These are phyloP conservation scores for Teleogryllus oceanicus DNA, from an alignment of 2,888 invertebrate genomes.

Conservation along the genomic window DNA sequence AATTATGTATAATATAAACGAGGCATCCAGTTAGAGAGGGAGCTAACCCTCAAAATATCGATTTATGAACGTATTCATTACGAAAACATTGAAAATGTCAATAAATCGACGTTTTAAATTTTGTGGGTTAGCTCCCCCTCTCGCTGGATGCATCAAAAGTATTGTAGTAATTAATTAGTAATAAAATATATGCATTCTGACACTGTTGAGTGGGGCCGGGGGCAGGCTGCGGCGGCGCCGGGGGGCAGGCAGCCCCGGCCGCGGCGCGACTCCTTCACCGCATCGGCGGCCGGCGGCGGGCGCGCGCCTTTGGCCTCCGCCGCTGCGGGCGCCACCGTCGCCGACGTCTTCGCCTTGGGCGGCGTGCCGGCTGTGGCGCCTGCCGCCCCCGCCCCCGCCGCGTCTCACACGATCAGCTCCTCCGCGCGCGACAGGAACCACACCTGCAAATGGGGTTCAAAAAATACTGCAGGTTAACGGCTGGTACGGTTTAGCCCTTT, in stretches of 20 bases:
- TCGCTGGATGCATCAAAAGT: too few relatives aligned
- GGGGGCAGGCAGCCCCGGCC: not conserved
- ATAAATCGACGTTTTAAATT: too few relatives aligned
- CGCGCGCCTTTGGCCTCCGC: not conserved
- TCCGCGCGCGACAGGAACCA: constrained; percentile 68
- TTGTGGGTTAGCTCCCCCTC: too few relatives aligned
- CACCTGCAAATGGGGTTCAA: constrained; percentile 61
- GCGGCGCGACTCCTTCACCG: constrained; percentile 1
- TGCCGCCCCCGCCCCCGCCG: not conserved
- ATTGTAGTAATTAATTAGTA: too few relatives aligned
- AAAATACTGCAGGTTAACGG: too few relatives aligned
- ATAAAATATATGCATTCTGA: too few relatives aligned
- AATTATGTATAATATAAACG: too few relatives aligned
- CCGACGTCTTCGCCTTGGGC: not conserved
- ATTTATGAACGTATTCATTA: too few relatives aligned
- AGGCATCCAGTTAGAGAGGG: too few relatives aligned
- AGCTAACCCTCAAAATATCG: too few relatives aligned
- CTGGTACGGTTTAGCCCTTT: too few relatives aligned
- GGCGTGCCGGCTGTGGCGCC: not conserved
- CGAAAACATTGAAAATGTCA: too few relatives aligned
- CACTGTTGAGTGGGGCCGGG: not conserved
- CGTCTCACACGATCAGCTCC: constrained; percentile 18
- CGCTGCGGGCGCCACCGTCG: not conserved
- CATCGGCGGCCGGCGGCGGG: not conserved
- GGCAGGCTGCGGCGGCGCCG: not conserved